phyloP scores from a whole-genome alignment of 2,113 vertebrate species.

The Hippocampus guttulatus region DNA sequence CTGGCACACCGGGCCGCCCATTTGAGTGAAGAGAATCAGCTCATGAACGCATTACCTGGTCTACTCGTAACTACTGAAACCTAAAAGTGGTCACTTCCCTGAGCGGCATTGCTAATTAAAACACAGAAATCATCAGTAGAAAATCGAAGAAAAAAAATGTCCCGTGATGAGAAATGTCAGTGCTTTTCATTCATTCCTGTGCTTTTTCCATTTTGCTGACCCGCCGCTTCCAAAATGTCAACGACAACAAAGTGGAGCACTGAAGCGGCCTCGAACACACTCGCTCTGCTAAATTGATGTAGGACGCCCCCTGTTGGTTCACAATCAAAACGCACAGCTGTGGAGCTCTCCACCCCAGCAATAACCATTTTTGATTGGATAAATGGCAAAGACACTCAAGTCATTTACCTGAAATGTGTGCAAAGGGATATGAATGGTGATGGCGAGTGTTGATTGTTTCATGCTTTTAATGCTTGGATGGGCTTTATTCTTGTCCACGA shows the following conservation, averaged over 20 bases:
- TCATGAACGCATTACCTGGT: conserved; percentile 11
- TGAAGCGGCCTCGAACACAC: conserved; percentile 39
- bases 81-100: background rate
- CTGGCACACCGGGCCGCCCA: too few species aligned
- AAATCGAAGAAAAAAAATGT: background rate
- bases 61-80: conserved; percentile 29
- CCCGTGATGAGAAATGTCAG: conserved; percentile 27
- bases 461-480: background rate
- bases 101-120: background rate
- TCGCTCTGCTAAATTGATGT: conserved; percentile 35
- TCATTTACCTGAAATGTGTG: background rate
- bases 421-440: background rate
- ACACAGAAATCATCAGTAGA: conserved; percentile 16
- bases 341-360: background rate
- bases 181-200: conserved; percentile 46
- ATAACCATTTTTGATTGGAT: background rate
- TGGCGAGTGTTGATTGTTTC: background rate
- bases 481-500: background rate
- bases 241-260: conserved; percentile 60
- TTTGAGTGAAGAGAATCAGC: background rate
- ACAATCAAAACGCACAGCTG: conserved; percentile 20
- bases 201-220: conserved; percentile 66
- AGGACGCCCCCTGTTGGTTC: conserved; percentile 66
- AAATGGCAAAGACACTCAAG: background rate
- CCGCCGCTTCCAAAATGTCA: conserved; percentile 71